Evolutionary conservation across 1,140 invertebrate genomes (phyloP), one percentile per base, ranked within the genome.

Genomic region (Bombus ignitus): DNA sequence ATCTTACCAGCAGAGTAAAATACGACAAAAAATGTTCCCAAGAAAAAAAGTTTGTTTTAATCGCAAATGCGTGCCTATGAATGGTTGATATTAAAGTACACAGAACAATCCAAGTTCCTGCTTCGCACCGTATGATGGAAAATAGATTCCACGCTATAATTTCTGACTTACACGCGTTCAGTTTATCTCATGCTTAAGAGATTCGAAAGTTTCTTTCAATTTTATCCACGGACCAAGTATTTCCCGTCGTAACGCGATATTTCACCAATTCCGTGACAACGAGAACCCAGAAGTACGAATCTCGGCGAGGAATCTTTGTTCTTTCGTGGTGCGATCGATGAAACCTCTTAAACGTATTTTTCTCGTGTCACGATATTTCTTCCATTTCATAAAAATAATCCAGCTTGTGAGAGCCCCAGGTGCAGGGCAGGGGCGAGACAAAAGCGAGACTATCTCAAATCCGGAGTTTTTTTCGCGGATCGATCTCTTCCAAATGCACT

Each of bases 301-400:
- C 81, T 68, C 73, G 44, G 32, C 10, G 44, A 13, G 22, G 39
- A 70, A 83, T 83, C 74, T 83, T 83, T 70, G 81, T 78, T 71
- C 47, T 42, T 70, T 68, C 57, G 12, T 13, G 32, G 18, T n/a
- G 13, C 62, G 75, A 83, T 83, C 82, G 75, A 83, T 83, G 59
- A 71, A 66, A 71, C 74, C 47, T n/a, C 37, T 82, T 78, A 78
- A 83, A 78, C 74, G 82, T 83, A 78, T 83, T 83, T 83, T 83
- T 75, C 82, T 71, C 74, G 75, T 70, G 82, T 83, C 74, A 44
- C 74, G 74, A 83, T 83, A 83, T 83, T 83, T 83, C 82, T 83
- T 83, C 74, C 47, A 59, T 83, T 83, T 83, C 74, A 70, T 78
- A 83, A 83, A 83, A 83, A 78, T 75, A 83, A 78, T 78, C 39